A percentile compares a stretch with the other conserved stretches of the same genome.
Evolutionary conservation across 2,888 invertebrate species (phyloP).

Genomic region (Pseudococcus longispinus): DNA sequence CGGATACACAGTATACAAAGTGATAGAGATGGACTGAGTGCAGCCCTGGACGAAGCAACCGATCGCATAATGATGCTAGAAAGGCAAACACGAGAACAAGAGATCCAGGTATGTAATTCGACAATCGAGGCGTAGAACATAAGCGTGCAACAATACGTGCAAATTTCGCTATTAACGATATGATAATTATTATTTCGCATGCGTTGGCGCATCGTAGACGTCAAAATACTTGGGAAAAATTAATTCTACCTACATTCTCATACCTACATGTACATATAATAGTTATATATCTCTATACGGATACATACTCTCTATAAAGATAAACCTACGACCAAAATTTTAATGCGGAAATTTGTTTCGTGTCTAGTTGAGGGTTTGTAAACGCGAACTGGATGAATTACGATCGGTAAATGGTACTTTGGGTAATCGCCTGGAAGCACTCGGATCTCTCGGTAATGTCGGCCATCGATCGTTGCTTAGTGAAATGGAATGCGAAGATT

Average conservation of each 20-base stretch:
- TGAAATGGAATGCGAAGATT: conserved; percentile 82
- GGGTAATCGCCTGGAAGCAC: conserved; percentile 73
- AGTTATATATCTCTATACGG: not conserved
- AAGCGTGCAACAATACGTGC: conserved; percentile 34
- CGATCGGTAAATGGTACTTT: conserved; percentile 76
- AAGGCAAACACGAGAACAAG: conserved; percentile 79
- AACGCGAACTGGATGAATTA: conserved; percentile 75
- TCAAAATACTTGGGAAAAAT: not conserved
- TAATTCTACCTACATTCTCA: not conserved
- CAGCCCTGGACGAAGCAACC: conserved; percentile 86
- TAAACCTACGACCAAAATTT: not conserved
- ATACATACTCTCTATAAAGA: not conserved
- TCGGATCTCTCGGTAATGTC: conserved; percentile 62
- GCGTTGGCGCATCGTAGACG: not conserved
- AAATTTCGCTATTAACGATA: not conserved
- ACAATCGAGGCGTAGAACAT: conserved; percentile 60
- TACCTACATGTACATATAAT: not conserved
- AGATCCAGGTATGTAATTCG: conserved; percentile 67
- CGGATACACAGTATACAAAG: conserved; percentile 76
- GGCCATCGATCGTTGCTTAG: conserved; percentile 76
- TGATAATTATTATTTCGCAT: conserved; percentile 13
- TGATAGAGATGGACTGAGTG: conserved; percentile 80
- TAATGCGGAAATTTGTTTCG: conserved; percentile 28
- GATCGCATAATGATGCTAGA: conserved; percentile 87
- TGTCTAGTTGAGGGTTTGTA: conserved; percentile 60